Base-by-base conservation (phyloP, 2,888 invertebrate genomes). In the Agonum fuliginosum region DNA sequence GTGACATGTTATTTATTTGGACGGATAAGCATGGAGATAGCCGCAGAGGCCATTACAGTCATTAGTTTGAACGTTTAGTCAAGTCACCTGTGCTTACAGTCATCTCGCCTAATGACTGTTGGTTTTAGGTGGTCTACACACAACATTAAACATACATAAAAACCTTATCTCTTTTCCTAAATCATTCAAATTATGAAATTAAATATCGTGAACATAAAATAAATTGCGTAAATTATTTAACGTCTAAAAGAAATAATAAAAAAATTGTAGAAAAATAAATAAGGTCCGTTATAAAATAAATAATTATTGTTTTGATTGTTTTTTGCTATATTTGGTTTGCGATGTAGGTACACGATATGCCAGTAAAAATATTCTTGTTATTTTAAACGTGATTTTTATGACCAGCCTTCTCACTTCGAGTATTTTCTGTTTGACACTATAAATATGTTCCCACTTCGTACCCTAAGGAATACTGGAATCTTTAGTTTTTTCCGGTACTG, bases 21-120 rank as follows among this genome's bases (percentile, higher is more conserved):
- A 12, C 46, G 43, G 43, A 69, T 69, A 46, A 69, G 43, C 46
- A 69, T 46, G 14, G 46, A 22, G 43, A 69, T 46, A 69, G 43
- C 17, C 46, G 17, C 24, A 69, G 34, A 43, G 27, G 22, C 43
- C 69, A 43, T 67, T 69, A 69, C 41, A 69, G 41, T 24, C 69
- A 69, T 69, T 69, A 69, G 69, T 69, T 46, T 69, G 22, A 46
- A 22, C 69, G 46, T 72, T 72, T 37, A 72, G 51, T 22, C 54
- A 54, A 58, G 58, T 37, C 58, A 58, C 34, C 58, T 71, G 73
- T 20, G 73, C 58, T 41, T 73, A 58, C 19, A 58, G 58, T 73
- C 73, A 73, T 58, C 22, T 41, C 51, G 37, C 41, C 73, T 73
- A 54, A 73, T 73, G 73, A 73, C 41, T 73, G 72, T 72, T 72